Base-by-base conservation (phyloP, 2,888 invertebrate genomes). In the Trilocha varians region DNA sequence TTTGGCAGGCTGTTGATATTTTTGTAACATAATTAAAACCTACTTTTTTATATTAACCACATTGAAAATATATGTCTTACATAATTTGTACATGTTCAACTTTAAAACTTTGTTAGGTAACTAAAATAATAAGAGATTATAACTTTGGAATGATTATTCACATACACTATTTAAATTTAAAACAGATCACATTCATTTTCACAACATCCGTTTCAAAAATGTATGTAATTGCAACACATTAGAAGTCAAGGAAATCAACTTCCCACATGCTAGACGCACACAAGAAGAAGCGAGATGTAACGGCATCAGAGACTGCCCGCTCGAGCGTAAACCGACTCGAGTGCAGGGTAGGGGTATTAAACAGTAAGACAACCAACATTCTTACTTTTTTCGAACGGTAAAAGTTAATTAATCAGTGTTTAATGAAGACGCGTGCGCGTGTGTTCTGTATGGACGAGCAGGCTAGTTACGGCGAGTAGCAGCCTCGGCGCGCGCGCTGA, bases 391-490 rank as follows among this genome's bases (percentile, higher is more conserved):
- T 71, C 57, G 52, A 75, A 74, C 73, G 69, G 82, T 79, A 78
- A 78, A 78, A 74, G 71, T 72, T 71, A 74, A 75, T 71, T 69
- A 74, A 59, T 58, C 53, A 62, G 60, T 51, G 53, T 25, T 11
- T 72, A 77, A 76, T 74, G 66, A 69, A 72, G 70, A n/a, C n/a
- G n/a, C n/a, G n/a, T n/a, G 63, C 65, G 70, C 66, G 70, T 68
- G 68, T 62, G 73, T 70, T 69, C 70, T 69, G 59, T 55, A 56
- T 63, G 68, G 70, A 43, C 65, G 71, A 60, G 65, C 71, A 69
- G 41, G 40, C 41, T 40, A 48, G 38, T 34, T 44, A 45, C 37
- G 42, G 53, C 52, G 40, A 50, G 46, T 45, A 34, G 38, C 36
- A 38, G 43, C 48, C 39, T 42, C 40, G 39, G 39, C 18, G 38